phyloP scores from a whole-genome alignment of 2,888 invertebrate species.

The Cylloceria caligata region DNA sequence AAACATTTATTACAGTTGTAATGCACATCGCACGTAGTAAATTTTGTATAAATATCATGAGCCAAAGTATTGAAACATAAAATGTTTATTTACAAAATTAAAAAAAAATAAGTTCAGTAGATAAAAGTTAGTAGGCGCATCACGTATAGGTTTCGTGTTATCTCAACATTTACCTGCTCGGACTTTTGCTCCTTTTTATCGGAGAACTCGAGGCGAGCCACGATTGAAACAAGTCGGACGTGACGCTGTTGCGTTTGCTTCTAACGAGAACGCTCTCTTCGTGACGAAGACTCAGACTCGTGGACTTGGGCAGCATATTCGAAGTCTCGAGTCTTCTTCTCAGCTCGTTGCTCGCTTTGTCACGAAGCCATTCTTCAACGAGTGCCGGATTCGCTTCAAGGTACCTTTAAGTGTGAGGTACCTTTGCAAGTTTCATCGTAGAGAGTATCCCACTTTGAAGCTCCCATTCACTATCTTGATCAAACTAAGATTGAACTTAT shows the following conservation, averaged over 20 bases:
- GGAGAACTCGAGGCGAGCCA: conserved; percentile 92
- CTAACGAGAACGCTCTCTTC: conserved; percentile 77
- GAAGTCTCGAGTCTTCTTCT: conserved; percentile 86
- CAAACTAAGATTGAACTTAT: conserved; percentile 52
- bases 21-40: neutral
- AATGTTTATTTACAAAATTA: neutral
- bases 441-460: conserved; percentile 9
- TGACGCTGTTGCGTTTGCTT: conserved; percentile 89
- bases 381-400: conserved; percentile 89
- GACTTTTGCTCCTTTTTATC: conserved; percentile 87
- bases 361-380: conserved; percentile 91
- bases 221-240: conserved; percentile 93
- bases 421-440: conserved; percentile 38
- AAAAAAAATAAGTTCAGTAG: neutral
- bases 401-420: conserved; percentile 74
- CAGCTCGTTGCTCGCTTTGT: conserved; percentile 90
- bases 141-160: conserved; percentile 21
- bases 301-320: conserved; percentile 71
- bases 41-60: neutral
- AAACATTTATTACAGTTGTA: neutral
- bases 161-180: conserved; percentile 78
- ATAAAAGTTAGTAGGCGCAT: neutral
- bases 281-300: conserved; percentile 84
- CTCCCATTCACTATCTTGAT: conserved; percentile 19
- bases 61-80: neutral